Evolutionary conservation across 2,113 vertebrate genomes (phyloP).

Genomic region (Bungarus multicinctus): DNA sequence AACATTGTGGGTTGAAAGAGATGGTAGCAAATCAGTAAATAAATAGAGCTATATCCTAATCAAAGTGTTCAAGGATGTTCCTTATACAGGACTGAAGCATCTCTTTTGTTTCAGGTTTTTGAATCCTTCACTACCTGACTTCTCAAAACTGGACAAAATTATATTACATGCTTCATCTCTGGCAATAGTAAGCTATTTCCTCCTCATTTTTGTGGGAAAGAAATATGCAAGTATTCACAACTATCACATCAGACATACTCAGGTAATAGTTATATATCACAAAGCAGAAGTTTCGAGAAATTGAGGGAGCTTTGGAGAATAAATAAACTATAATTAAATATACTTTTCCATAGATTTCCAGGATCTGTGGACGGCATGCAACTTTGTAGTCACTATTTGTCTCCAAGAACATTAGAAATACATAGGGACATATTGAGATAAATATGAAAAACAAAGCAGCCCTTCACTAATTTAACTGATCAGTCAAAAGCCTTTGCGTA

Average conservation of each 20-base stretch:
- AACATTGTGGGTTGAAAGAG: neutral
- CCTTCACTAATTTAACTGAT: neutral
- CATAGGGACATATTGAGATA: neutral
- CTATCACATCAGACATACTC: slow-evolving; percentile 59
- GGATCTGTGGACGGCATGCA: neutral
- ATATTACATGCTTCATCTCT: slow-evolving; percentile 58
- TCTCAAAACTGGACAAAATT: slow-evolving; percentile 32
- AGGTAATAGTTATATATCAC: slow-evolving; percentile 57
- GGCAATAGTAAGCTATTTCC: slow-evolving; percentile 62
- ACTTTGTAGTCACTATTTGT: neutral
- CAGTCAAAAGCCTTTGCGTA: neutral
- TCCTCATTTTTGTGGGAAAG: slow-evolving; percentile 64
- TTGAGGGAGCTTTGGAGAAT: neutral
- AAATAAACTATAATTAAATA: slow-evolving; percentile 20
- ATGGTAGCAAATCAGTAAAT: neutral
- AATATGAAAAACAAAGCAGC: neutral
- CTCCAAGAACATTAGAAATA: neutral
- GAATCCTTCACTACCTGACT: slow-evolving; percentile 44
- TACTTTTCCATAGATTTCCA: slow-evolving; percentile 1
- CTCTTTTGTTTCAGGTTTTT: slow-evolving; percentile 57
- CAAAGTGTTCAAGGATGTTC: neutral
- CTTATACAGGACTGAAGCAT: slow-evolving; percentile 1
- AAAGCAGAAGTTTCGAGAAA: neutral
- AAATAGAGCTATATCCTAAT: neutral
- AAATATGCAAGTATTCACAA: slow-evolving; percentile 57